Percentiles rank a stretch among this genome's conserved stretches.
Evolutionary conservation across 1,140 invertebrate genomes (phyloP).

Genomic region (Melipona quadrifasciata): DNA sequence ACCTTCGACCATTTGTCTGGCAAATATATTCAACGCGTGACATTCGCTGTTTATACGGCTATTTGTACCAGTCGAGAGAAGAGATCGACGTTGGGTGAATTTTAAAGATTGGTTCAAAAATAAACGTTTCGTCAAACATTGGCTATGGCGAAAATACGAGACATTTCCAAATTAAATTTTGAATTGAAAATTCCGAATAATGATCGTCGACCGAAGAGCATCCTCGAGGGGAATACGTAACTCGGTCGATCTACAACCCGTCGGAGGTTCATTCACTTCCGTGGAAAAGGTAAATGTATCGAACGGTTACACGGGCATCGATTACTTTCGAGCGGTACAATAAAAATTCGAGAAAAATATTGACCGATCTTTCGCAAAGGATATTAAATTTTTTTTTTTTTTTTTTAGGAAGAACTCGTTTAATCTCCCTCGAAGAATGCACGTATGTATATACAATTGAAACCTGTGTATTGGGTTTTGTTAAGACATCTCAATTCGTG

Average conservation of each 20-base stretch:
- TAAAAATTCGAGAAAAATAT: not conserved
- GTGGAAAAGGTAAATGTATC: not conserved
- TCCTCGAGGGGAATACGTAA: not conserved
- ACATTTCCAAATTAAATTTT: no score
- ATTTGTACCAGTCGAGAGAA: not conserved
- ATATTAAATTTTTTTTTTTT: not conserved
- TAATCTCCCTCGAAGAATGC: not conserved
- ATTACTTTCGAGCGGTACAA: not conserved
- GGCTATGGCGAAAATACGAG: not conserved
- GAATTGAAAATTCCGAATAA: no score
- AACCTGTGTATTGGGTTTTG: not conserved
- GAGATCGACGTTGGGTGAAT: not conserved
- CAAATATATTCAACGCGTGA: not conserved
- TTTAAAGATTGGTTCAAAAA: not conserved
- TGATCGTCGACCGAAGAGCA: not conserved
- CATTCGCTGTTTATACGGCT: no score
- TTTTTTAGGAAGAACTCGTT: not conserved
- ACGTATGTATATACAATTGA: not conserved
- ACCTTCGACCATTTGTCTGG: not conserved
- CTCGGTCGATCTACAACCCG: conserved; percentile 2
- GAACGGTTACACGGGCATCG: not conserved
- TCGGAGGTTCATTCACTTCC: conserved; percentile 13
- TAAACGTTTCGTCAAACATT: not conserved
- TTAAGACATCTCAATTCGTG: no score
- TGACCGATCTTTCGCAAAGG: not conserved